A percentile compares a stretch with the other conserved stretches of the same genome.
Conservation (phyloP, 2,113 vertebrate genomes). For the Rhizomys pruinosus region DNA sequence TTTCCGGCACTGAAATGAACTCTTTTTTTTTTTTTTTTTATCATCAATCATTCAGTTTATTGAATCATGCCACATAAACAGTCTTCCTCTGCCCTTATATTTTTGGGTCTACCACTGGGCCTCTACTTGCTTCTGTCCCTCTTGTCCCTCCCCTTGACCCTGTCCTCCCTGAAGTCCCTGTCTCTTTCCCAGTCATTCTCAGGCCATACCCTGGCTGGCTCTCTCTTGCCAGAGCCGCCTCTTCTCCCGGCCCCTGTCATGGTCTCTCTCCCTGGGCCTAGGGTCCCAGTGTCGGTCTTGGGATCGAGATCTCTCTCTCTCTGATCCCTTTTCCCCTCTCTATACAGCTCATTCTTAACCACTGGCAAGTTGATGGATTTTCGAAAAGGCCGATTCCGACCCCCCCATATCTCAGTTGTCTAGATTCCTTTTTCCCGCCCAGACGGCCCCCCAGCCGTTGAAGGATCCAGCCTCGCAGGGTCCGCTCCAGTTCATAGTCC, state of each 20-base stretch:
- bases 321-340: conserved; percentile 84
- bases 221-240: conserved; percentile 83
- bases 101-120: neutral
- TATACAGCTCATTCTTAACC: conserved; percentile 80
- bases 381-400: conserved; percentile 95
- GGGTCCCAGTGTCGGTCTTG: conserved; percentile 87
- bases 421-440: conserved; percentile 97
- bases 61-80: no score
- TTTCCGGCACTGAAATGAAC: no score
- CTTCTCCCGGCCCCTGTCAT: conserved; percentile 86
- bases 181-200: conserved; percentile 83
- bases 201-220: conserved; percentile 72
- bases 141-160: conserved; percentile 83
- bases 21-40: no score
- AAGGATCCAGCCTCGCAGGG: conserved; percentile 95
- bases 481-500: conserved; percentile 95
- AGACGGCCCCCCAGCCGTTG: conserved; percentile 94
- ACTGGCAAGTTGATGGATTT: conserved; percentile 93
- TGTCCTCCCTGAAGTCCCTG: conserved; percentile 83
- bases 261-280: conserved; percentile 84
- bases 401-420: conserved; percentile 96
- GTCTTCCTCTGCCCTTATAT: no score
- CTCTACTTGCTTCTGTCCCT: conserved; percentile 87
- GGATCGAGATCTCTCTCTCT: conserved; percentile 82
- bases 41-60: no score